Conservation (phyloP, 2,113 vertebrate species). For the Gallinago media region DNA sequence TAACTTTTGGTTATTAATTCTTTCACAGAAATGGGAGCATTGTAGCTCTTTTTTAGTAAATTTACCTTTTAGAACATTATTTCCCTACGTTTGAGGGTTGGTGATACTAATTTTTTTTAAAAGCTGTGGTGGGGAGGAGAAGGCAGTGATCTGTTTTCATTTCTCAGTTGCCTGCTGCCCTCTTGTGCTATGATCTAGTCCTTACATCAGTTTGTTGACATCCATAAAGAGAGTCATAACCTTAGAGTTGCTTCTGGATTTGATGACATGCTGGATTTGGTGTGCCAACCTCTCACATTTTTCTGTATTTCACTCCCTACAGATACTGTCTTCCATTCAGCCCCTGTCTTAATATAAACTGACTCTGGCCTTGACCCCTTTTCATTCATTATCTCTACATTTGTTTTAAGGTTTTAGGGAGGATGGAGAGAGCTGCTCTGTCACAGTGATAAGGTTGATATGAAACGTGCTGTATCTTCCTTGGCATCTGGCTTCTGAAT, state of each 20-base stretch:
- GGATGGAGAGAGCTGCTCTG: background rate
- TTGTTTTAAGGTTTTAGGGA: background rate
- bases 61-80: background rate
- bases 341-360: background rate
- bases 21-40: background rate
- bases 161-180: slow-evolving; percentile 45
- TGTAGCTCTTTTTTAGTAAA: background rate
- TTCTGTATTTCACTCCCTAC: background rate
- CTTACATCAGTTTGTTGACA: background rate
- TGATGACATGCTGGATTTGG: background rate
- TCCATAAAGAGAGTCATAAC: background rate
- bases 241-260: background rate
- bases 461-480: background rate
- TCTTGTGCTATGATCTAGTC: background rate
- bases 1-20: background rate
- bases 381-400: background rate
- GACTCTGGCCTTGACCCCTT: background rate
- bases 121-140: fast-evolving
- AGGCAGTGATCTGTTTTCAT: background rate
- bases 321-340: background rate
- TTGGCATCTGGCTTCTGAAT: fast-evolving
- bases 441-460: background rate
- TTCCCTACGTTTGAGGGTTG: background rate
- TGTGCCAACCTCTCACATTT: fast-evolving
- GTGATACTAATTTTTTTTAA: background rate